phyloP scores from a whole-genome alignment of 2,888 invertebrate genomes.

The Seladonia tumulorum region DNA sequence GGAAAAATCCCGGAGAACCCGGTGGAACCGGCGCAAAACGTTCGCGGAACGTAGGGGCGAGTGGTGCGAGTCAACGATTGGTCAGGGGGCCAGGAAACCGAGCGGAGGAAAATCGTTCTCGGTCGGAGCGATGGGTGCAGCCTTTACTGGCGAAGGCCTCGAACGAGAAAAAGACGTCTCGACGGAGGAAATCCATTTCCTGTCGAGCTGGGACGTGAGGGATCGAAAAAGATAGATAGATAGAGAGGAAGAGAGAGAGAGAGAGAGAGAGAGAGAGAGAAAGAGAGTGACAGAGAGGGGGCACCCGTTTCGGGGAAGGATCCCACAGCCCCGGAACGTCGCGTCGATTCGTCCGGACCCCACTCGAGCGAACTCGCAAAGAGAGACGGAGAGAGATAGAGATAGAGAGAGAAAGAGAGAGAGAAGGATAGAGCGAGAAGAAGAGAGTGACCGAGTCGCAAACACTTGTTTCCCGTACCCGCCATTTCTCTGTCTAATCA shows the following conservation, averaged over 20 bases:
- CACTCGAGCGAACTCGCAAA: conserved; percentile 29
- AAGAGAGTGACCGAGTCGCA: conserved; percentile 12
- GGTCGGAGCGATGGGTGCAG: not conserved
- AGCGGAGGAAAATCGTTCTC: not conserved
- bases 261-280: not conserved
- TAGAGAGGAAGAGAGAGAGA: not conserved
- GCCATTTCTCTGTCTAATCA: conserved; percentile 70
- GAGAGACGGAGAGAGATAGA: not conserved
- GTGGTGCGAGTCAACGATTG: conserved; percentile 40
- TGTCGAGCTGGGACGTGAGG: not conserved
- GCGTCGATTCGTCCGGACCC: conserved; percentile 44
- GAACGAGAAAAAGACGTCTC: conserved; percentile 30
- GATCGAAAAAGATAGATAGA: not conserved
- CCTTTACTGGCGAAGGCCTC: conserved; percentile 11
- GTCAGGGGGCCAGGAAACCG: not conserved
- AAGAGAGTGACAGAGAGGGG: conserved; percentile 16
- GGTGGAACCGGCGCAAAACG: not conserved
- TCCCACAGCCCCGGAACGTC: conserved; percentile 42
- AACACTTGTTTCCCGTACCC: conserved; percentile 57
- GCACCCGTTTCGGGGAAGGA: conserved; percentile 17
- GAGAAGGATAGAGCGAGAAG: not conserved
- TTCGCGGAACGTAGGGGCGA: not conserved
- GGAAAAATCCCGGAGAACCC: not conserved
- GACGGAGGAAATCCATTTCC: conserved; percentile 48
- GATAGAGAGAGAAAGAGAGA: not conserved